Base-by-base conservation (phyloP, 2,888 invertebrate species). In the Agonopterix arenella region DNA sequence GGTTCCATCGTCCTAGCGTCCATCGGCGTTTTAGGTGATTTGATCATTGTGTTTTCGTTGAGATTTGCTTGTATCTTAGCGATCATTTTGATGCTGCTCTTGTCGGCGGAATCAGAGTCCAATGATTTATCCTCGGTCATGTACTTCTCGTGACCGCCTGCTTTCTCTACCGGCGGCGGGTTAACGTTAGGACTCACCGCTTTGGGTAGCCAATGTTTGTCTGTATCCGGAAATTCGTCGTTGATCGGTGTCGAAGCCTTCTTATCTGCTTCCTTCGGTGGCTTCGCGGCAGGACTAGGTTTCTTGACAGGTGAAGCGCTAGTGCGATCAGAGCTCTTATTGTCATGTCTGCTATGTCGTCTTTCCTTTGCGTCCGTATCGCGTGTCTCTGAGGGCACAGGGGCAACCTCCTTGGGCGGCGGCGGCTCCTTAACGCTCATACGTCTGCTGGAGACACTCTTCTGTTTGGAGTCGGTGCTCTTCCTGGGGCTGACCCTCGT, bases 21-120 rank as follows among this genome's bases (percentile, higher is more conserved):
- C 82, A 86, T 81, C 8, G 89, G 89, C 4, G 89, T 88, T 57
- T 83, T 85, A 3, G 90, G 90, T 44, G 90, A 90, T 62, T 89
- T 89, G 42, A 89, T 88, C 84, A 89, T 84, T 1, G 85, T 88
- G 52, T 88, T 88, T 68, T 89, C 89, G 58, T 86, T 88, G 1
- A 89, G 68, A 57, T 79, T 88, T 9, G 89, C 88, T 66, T 89
- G 88, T 58, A 88, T 88, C 63, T 86, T 89, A 18, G 88, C 88
- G 47, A 89, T 85, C 82, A 86, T 85, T 64, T 80, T 86, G 16
- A 82, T 79, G 53, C 89, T 85, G 50, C 76, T 84, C 56, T 84
- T 88, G 53, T 88, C 88, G 1, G 81, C 67, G 38, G 73, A 78
- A 53, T 89, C 88, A 3, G 78, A 80, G 54, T 86, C 86, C 51